Conservation (phyloP, 2,797 vertebrate species). For the Bufotes viridis region DNA sequence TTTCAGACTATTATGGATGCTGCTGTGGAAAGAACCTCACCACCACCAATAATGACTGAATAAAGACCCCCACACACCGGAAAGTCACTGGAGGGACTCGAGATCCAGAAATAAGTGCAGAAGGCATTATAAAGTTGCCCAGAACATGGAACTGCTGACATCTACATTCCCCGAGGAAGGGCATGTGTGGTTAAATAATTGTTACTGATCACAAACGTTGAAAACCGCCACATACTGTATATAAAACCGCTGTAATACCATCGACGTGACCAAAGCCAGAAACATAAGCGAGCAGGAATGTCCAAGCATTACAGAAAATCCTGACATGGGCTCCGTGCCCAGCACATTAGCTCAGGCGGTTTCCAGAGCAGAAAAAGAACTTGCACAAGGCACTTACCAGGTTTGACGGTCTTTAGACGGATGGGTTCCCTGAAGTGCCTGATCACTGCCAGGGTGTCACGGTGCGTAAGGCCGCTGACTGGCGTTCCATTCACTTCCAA, state of each 20-base stretch:
- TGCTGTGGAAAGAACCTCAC: neutral
- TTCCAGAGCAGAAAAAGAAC: neutral
- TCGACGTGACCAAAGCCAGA: neutral
- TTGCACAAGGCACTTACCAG: conserved; percentile 76
- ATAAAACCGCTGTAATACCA: neutral
- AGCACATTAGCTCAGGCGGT: neutral
- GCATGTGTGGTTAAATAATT: neutral
- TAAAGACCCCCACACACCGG: neutral
- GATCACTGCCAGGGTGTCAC: conserved; percentile 92
- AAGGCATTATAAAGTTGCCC: neutral
- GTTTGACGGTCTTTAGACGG: conserved; percentile 91
- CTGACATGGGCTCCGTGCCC: conserved; percentile 6
- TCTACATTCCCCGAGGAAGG: neutral
- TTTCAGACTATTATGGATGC: neutral
- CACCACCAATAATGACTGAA: neutral
- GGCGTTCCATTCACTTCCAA: conserved; percentile 97
- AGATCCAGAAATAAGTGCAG: neutral
- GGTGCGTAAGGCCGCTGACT: conserved; percentile 93
- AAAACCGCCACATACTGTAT: neutral
- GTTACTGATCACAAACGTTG: neutral
- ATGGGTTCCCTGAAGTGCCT: conserved; percentile 94
- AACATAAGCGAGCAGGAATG: neutral
- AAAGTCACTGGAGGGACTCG: neutral
- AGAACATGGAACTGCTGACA: conserved; percentile 5
- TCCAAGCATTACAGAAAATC: conserved; percentile 19